These are phyloP conservation scores for Heliconius ismenius DNA, from an alignment of 2,888 invertebrate species.

Conservation along the genomic window DNA sequence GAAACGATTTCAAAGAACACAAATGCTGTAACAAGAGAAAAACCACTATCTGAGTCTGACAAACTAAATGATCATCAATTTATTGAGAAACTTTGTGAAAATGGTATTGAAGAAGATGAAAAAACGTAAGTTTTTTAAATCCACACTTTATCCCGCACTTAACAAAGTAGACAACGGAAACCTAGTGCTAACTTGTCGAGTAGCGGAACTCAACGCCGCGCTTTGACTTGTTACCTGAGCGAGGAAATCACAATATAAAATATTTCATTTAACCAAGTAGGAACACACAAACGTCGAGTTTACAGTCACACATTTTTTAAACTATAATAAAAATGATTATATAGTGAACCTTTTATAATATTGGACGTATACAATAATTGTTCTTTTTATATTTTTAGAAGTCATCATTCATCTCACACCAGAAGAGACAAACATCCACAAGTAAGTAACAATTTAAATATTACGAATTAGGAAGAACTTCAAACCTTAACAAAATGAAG, in stretches of 20 bases:
- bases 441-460: neutral
- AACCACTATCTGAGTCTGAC: neutral
- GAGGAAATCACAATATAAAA: neutral
- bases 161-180: too few species aligned
- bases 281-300: neutral
- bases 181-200: too few species aligned
- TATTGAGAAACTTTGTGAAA: neutral
- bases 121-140: constrained; percentile 6
- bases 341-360: neutral
- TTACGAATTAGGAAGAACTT: too few species aligned
- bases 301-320: neutral
- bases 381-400: constrained; percentile 1
- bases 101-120: neutral
- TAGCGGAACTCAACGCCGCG: neutral
- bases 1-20: constrained; percentile 2
- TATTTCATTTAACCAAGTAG: neutral
- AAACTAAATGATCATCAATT: neutral
- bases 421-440: constrained; percentile 1
- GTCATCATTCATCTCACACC: neutral
- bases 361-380: too few species aligned
- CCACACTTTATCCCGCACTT: neutral
- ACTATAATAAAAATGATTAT: neutral
- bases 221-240: neutral
- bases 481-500: neutral
- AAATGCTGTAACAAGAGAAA: neutral